phyloP scores from a whole-genome alignment of 2,888 invertebrate species.

The Trichogramma evanescens region DNA sequence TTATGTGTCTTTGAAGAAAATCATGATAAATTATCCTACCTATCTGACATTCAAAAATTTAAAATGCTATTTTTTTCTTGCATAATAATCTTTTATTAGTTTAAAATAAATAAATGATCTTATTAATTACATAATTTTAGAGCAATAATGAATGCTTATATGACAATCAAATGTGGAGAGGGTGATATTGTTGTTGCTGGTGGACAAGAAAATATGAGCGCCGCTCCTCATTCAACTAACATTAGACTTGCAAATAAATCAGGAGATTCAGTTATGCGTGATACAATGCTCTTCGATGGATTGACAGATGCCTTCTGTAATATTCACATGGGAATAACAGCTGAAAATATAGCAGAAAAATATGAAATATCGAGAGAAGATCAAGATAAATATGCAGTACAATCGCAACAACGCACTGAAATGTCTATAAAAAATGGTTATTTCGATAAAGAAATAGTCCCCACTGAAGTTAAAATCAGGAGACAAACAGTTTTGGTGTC shows the following conservation, averaged over 20 bases:
- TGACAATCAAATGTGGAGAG: slow-evolving; percentile 63
- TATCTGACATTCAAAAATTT: not conserved
- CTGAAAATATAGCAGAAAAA: slow-evolving; percentile 68
- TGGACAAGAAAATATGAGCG: slow-evolving; percentile 79
- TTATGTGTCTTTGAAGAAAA: too few relatives aligned
- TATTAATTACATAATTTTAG: slow-evolving; percentile 39
- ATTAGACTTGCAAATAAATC: slow-evolving; percentile 61
- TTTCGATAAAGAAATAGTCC: slow-evolving; percentile 67
- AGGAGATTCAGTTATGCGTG: slow-evolving; percentile 58
- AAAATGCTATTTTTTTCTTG: not conserved
- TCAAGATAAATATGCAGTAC: slow-evolving; percentile 64
- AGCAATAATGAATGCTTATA: slow-evolving; percentile 60
- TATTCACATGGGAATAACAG: slow-evolving; percentile 76
- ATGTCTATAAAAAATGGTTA: slow-evolving; percentile 56
- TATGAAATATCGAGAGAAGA: slow-evolving; percentile 59
- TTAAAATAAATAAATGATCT: not conserved
- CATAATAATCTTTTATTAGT: not conserved
- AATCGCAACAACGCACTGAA: slow-evolving; percentile 62
- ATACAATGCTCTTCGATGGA: slow-evolving; percentile 64
- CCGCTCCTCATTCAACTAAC: slow-evolving; percentile 62
- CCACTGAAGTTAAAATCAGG: slow-evolving; percentile 53
- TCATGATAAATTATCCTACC: not conserved
- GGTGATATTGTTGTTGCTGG: slow-evolving; percentile 65
- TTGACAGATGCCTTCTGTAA: slow-evolving; percentile 68
- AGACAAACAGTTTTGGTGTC: slow-evolving; percentile 49